Conservation (phyloP, 2,797 vertebrate species). For the Molothrus ater region DNA sequence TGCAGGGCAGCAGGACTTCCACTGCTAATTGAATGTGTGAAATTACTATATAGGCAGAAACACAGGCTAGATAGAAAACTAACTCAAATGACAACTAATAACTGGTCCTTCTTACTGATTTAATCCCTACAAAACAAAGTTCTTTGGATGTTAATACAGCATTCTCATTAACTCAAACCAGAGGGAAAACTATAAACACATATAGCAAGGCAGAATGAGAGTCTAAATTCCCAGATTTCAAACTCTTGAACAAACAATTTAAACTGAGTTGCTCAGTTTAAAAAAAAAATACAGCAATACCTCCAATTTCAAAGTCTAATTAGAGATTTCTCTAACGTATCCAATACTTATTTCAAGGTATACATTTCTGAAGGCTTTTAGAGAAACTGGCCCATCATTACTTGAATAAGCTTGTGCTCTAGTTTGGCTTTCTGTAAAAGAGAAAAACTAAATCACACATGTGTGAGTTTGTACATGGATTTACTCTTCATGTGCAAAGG, state of each 20-base stretch:
- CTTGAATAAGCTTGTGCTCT: neutral
- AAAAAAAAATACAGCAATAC: neutral
- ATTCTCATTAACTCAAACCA: neutral
- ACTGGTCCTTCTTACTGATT: neutral
- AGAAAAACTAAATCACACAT: neutral
- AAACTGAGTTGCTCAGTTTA: neutral
- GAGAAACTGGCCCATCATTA: neutral
- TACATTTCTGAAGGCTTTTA: neutral
- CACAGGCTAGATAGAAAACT: neutral
- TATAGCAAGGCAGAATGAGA: neutral
- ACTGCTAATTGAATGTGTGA: neutral
- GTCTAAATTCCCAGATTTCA: neutral
- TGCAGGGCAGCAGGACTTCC: neutral
- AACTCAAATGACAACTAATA: neutral
- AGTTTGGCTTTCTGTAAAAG: neutral
- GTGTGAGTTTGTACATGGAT: neutral
- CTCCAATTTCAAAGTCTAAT: neutral
- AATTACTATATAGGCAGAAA: neutral
- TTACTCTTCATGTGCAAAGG: neutral
- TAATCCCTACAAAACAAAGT: neutral
- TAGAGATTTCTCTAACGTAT: neutral
- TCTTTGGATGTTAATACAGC: neutral
- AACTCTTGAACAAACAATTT: neutral
- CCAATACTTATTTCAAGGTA: neutral
- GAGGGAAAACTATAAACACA: neutral